Evolutionary conservation across 2,113 vertebrate genomes (phyloP).

Genomic region (Psittacara wagleri): DNA sequence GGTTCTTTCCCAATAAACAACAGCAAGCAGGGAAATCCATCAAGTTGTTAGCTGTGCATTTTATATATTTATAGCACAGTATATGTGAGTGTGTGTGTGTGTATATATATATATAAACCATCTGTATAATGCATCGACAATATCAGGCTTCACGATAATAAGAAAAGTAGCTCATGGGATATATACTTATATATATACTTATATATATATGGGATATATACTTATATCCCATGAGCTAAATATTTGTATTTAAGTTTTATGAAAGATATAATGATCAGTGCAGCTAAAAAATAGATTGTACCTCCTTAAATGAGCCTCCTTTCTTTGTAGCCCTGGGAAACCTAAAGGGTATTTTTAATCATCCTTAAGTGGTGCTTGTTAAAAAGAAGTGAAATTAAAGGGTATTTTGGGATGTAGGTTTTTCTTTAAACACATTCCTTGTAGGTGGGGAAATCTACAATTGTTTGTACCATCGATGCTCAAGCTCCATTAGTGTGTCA

Average conservation of each 20-base stretch:
- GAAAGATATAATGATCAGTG: background rate
- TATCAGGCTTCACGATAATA: background rate
- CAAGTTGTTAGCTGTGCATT: background rate
- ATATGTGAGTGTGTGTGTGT: background rate
- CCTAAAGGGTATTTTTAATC: conserved; percentile 41
- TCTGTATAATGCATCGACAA: background rate
- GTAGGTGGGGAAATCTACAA: conserved; percentile 7
- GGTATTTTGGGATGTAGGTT: background rate
- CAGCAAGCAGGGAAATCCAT: background rate
- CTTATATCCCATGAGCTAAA: too few species aligned
- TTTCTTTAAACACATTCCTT: conserved; percentile 38
- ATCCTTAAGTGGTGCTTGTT: conserved; percentile 32
- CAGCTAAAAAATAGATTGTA: background rate
- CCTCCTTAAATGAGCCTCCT: background rate
- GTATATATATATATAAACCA: background rate
- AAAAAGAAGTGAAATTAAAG: conserved; percentile 50
- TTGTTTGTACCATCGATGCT: background rate
- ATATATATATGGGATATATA: too few species aligned
- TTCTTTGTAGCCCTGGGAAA: background rate
- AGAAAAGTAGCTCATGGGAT: background rate
- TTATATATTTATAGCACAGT: background rate
- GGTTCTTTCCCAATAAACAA: background rate
- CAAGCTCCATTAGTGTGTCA: background rate
- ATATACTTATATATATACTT: background rate
- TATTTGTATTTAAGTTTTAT: background rate